Conservation (phyloP, 2,797 vertebrate genomes). For the Petrocephalus sullivani region DNA sequence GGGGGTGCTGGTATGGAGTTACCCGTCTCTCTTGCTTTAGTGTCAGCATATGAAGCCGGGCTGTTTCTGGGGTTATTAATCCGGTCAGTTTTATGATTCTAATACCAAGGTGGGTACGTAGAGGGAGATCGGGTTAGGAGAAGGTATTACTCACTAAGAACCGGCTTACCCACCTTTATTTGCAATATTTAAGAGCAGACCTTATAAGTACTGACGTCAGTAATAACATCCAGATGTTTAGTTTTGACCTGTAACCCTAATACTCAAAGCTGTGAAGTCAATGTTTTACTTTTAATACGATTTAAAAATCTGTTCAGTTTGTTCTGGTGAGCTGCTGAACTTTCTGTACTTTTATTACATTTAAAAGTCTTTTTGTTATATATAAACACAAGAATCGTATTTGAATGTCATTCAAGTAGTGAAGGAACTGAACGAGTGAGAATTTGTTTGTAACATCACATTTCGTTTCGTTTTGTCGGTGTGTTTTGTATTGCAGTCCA, state of each 20-base stretch:
- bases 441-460: background rate
- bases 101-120: background rate
- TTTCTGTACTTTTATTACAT: constrained; percentile 4
- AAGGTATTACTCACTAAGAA: background rate
- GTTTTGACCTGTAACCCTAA: constrained; percentile 23
- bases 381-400: background rate
- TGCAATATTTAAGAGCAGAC: background rate
- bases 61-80: background rate
- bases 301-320: constrained; percentile 15
- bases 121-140: background rate
- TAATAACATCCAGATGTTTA: constrained; percentile 4
- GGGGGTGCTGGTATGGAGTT: background rate
- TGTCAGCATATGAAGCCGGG: background rate
- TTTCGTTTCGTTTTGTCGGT: background rate
- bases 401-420: constrained; percentile 21
- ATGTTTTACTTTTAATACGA: constrained; percentile 34
- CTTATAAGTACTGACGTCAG: background rate
- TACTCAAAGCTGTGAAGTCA: constrained; percentile 58
- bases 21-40: background rate
- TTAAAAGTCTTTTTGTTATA: constrained; percentile 12
- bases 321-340: constrained; percentile 22
- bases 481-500: background rate
- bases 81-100: background rate
- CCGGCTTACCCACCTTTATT: background rate
- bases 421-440: background rate